These are phyloP conservation scores for Canis aureus DNA, from an alignment of 2,113 vertebrate species.

Conservation along the genomic window DNA sequence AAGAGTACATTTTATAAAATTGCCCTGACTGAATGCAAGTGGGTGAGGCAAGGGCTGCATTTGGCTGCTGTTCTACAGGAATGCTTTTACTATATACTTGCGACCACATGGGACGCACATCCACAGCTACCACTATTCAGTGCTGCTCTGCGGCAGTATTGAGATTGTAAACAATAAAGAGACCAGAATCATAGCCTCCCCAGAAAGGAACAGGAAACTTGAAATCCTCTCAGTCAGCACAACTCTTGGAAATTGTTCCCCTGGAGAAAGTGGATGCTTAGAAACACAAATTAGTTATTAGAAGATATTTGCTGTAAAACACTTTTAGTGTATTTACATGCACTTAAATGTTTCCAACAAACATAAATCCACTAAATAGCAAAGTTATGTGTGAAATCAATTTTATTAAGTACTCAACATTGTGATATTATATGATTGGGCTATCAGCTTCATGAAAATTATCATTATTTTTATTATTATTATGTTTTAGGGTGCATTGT, in stretches of 20 bases:
- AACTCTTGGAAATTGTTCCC: conserved; percentile 78
- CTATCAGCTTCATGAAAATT: not conserved
- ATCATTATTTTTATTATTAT: not conserved
- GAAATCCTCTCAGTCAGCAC: conserved; percentile 77
- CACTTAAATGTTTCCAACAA: not conserved
- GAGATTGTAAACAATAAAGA: not conserved
- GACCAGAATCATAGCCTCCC: not conserved
- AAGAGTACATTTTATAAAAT: conserved; percentile 68
- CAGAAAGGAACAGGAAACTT: conserved; percentile 56
- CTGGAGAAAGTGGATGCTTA: conserved; percentile 83
- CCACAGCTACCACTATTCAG: not conserved
- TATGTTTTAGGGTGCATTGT: not conserved
- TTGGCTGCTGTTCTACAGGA: conserved; percentile 63
- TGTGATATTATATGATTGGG: not conserved
- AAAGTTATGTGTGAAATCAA: not conserved
- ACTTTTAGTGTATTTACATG: not conserved
- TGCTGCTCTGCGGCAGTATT: not conserved
- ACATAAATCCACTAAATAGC: not conserved
- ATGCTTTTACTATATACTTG: conserved; percentile 34
- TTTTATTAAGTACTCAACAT: not conserved
- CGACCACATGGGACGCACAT: not conserved
- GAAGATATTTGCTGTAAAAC: conserved; percentile 83
- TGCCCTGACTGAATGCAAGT: conserved; percentile 57
- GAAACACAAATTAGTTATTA: conserved; percentile 77
- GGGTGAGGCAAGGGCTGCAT: conserved; percentile 36